Percentiles rank a stretch among this genome's conserved stretches.
Conservation (phyloP, 2,888 invertebrate species). For the Limenitis camilla region DNA sequence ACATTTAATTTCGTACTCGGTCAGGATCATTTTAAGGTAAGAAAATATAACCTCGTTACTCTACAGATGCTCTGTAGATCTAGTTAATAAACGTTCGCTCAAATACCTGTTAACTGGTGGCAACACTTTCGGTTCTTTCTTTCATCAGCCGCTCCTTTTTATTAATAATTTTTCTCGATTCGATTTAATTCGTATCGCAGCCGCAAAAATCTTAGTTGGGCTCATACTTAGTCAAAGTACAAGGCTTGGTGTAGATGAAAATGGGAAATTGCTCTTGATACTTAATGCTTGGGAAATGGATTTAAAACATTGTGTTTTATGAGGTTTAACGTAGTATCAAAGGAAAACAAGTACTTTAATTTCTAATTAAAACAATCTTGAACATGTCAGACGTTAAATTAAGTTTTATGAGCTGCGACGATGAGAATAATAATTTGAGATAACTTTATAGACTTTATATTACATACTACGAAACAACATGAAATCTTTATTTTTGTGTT, state of each 20-base stretch:
- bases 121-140: too few species aligned
- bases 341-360: conserved; percentile 28
- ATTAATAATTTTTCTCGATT: background rate
- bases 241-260: conserved; percentile 47
- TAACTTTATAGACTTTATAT: background rate
- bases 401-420: conserved; percentile 2
- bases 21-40: too few species aligned
- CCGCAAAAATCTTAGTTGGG: conserved; percentile 14
- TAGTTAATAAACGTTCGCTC: too few species aligned
- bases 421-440: conserved; percentile 1
- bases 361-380: conserved; percentile 10
- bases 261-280: conserved; percentile 51
- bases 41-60: too few species aligned
- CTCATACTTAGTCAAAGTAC: conserved; percentile 33
- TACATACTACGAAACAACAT: too few species aligned
- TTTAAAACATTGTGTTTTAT: conserved; percentile 52
- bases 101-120: too few species aligned
- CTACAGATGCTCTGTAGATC: too few species aligned
- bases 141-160: background rate
- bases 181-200: background rate
- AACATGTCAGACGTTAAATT: conserved; percentile 7
- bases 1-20: too few species aligned
- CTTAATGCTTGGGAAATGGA: conserved; percentile 43
- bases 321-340: conserved; percentile 27
- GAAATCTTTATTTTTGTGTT: too few species aligned